Base-by-base conservation (phyloP, 2,113 vertebrate species). In the Carassius auratus region DNA sequence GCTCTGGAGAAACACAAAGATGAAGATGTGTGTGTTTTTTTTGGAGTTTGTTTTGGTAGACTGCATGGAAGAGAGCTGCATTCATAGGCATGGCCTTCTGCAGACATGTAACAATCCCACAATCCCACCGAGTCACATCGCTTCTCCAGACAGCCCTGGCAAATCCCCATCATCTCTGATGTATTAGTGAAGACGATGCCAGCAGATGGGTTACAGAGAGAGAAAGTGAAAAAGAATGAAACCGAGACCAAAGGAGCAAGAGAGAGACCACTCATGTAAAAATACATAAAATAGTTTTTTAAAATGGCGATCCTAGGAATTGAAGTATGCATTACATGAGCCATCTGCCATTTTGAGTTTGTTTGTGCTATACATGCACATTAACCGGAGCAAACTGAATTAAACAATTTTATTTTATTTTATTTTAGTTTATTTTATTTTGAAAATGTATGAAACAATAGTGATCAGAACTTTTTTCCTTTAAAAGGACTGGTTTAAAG, bases 101-200 rank as follows among this genome's bases (percentile, higher is more conserved):
- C 36, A 68, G 55, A 87, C 86, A 87, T 66, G 82, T 78, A 30
- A 79, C 61, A 76, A 74, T 33, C 57, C 55, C 75, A 79, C 50
- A 76, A 73, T 17, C 45, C 52, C 74, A 36, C 81, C 55, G 83
- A 84, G 83, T 79, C 68, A 38, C 75, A 68, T 45, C 33, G 80
- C 13, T 66, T 38, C 84, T 80, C 62, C 81, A 76, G 79, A 74
- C 74, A 87, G 55, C 8, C 45, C 62, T 84, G 85, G 52, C 78
- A 86, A 59, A 85, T 71, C 36, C 42, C 69, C 36, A 66, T 48
- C 38, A 36, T 84, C 48, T 79, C n/a, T 84, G 69, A 84, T 80
- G 82, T 78, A 81, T 77, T 68, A 81, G 77, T 52, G 26, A 52
- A 80, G 85, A 78, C 83, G 61, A 61, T 83, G 84, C 84, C 66